phyloP scores from a whole-genome alignment of 2,113 vertebrate genomes.

The Lichenostomus cassidix region DNA sequence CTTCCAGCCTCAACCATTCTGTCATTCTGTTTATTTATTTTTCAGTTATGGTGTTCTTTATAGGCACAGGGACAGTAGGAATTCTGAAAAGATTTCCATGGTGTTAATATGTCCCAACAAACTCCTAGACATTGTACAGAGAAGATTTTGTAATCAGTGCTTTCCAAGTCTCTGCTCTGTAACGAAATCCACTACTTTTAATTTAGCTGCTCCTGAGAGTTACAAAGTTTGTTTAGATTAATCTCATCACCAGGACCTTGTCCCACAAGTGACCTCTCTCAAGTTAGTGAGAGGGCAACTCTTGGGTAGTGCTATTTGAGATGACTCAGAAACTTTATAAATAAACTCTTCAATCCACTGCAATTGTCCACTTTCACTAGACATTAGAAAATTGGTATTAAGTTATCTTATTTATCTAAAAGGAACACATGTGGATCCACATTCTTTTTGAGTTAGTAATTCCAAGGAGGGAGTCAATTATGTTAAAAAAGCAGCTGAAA shows the following conservation, averaged over 20 bases:
- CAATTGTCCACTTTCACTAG: not conserved
- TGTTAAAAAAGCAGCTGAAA: not conserved
- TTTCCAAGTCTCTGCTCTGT: not conserved
- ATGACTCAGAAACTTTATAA: not conserved
- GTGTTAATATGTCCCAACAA: not conserved
- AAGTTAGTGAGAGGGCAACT: not conserved
- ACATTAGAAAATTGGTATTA: not conserved
- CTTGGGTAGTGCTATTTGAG: not conserved
- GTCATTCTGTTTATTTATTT: not conserved
- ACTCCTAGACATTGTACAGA: not conserved
- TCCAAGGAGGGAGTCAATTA: not conserved
- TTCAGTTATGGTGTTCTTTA: not conserved
- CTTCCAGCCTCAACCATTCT: not conserved
- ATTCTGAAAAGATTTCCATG: not conserved
- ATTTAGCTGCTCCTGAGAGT: not conserved
- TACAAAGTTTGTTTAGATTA: not conserved
- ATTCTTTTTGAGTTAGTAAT: slow-evolving; percentile 5
- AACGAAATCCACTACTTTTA: not conserved
- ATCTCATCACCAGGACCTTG: not conserved
- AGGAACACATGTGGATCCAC: not conserved
- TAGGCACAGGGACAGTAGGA: not conserved
- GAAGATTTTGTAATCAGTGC: not conserved
- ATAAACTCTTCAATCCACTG: not conserved
- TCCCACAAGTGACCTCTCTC: not conserved
- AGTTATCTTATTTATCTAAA: slow-evolving; percentile 15